These are phyloP conservation scores for Zosterops lateralis DNA, from an alignment of 2,113 vertebrate genomes.

Conservation along the genomic window DNA sequence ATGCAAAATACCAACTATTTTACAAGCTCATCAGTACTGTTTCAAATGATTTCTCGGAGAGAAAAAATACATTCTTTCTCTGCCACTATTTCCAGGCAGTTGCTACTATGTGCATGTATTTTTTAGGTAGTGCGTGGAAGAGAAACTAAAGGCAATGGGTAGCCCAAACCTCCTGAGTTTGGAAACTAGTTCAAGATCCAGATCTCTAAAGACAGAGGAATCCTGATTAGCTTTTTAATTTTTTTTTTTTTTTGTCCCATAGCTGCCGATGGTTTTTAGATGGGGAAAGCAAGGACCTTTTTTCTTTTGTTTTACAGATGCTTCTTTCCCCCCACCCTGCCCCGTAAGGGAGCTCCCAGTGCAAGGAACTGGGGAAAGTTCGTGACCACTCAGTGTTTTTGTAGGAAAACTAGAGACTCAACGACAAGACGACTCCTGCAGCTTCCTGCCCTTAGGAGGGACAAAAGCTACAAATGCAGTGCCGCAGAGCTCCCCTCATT, in stretches of 20 bases:
- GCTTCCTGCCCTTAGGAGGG: slow-evolving; percentile 87
- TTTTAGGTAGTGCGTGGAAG: not conserved
- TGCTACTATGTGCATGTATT: not conserved
- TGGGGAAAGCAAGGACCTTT: not conserved
- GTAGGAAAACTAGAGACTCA: slow-evolving; percentile 75
- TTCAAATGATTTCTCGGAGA: slow-evolving; percentile 2
- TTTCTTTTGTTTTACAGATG: not conserved
- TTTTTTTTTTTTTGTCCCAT: not conserved
- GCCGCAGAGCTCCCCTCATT: slow-evolving; percentile 60
- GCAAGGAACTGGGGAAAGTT: slow-evolving; percentile 66
- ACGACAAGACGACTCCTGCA: slow-evolving; percentile 87
- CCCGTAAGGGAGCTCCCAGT: slow-evolving; percentile 9
- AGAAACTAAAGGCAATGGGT: not conserved
- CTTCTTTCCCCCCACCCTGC: too few relatives aligned
- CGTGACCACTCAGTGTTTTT: slow-evolving; percentile 71
- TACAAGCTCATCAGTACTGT: not conserved
- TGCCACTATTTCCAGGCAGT: not conserved
- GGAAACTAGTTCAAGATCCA: not conserved
- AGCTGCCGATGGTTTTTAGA: not conserved
- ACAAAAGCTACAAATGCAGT: slow-evolving; percentile 57
- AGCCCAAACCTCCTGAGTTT: not conserved
- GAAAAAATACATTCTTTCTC: not conserved
- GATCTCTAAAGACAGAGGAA: not conserved
- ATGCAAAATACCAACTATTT: slow-evolving; percentile 31
- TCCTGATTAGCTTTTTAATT: not conserved